These are phyloP conservation scores for Nymphalis urticae DNA, from an alignment of 2,888 invertebrate species.

Conservation along the genomic window DNA sequence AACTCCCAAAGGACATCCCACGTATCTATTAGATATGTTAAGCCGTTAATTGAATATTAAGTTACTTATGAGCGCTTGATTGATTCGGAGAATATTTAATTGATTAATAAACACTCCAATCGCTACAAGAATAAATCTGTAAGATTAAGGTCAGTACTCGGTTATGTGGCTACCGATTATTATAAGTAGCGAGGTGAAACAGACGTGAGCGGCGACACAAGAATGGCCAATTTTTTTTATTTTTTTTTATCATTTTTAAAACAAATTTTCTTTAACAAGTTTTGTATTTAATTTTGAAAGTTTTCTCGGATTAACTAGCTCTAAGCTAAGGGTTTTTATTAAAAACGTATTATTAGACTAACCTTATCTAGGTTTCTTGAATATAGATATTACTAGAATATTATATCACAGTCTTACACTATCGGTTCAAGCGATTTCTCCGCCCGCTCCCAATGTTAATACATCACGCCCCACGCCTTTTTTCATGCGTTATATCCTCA, in stretches of 20 bases:
- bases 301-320: not conserved
- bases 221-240: not conserved
- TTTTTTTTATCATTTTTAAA: not conserved
- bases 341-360: too few relatives aligned
- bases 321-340: too few relatives aligned
- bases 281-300: not conserved
- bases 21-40: slow-evolving; percentile 47
- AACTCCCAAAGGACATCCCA: slow-evolving; percentile 48
- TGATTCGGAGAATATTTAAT: slow-evolving; percentile 64
- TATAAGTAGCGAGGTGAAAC: slow-evolving; percentile 12
- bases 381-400: too few relatives aligned
- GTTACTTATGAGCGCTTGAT: slow-evolving; percentile 58
- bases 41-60: slow-evolving; percentile 68
- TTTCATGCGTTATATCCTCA: too few relatives aligned
- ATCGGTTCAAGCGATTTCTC: too few relatives aligned
- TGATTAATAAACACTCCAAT: slow-evolving; percentile 60
- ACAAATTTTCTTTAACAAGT: not conserved
- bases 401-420: too few relatives aligned
- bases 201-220: not conserved
- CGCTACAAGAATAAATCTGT: slow-evolving; percentile 56
- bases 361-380: too few relatives aligned
- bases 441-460: too few relatives aligned
- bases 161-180: slow-evolving; percentile 36
- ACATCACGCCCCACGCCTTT: too few relatives aligned
- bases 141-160: slow-evolving; percentile 44